Conservation (phyloP, 2,888 invertebrate genomes). For the Tromatobia lineatoria region DNA sequence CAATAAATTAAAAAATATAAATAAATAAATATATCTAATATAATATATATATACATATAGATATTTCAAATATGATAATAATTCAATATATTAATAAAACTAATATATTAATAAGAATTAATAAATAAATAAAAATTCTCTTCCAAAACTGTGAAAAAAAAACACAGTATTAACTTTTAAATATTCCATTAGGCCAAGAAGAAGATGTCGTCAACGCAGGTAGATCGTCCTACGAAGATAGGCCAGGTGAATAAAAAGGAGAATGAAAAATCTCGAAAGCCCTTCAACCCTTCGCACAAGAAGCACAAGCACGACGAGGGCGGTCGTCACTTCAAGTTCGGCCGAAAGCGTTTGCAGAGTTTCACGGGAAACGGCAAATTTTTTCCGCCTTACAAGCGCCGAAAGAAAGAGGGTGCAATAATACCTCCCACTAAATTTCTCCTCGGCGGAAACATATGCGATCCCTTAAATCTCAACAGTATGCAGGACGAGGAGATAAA, state of each 20-base stretch:
- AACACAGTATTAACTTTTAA: background rate
- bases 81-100: no score
- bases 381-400: slow-evolving; percentile 91
- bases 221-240: slow-evolving; percentile 84
- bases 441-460: slow-evolving; percentile 97
- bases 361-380: slow-evolving; percentile 90
- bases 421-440: slow-evolving; percentile 97
- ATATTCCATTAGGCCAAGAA: slow-evolving; percentile 19
- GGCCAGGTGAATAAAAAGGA: slow-evolving; percentile 81
- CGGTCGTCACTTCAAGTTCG: slow-evolving; percentile 82
- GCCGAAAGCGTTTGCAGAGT: slow-evolving; percentile 90
- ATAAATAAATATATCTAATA: no score
- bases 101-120: no score
- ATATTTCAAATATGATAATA: no score
- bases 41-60: no score
- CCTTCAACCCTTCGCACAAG: slow-evolving; percentile 79
- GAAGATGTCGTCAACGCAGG: slow-evolving; percentile 85
- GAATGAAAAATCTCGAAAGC: slow-evolving; percentile 79
- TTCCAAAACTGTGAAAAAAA: background rate
- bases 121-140: background rate
- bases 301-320: slow-evolving; percentile 84
- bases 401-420: slow-evolving; percentile 90
- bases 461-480: slow-evolving; percentile 97
- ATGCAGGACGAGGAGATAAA: slow-evolving; percentile 93
- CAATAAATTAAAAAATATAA: no score